Evolutionary conservation across 2,797 vertebrate genomes (phyloP).

Genomic region (Denticeps clupeoides): DNA sequence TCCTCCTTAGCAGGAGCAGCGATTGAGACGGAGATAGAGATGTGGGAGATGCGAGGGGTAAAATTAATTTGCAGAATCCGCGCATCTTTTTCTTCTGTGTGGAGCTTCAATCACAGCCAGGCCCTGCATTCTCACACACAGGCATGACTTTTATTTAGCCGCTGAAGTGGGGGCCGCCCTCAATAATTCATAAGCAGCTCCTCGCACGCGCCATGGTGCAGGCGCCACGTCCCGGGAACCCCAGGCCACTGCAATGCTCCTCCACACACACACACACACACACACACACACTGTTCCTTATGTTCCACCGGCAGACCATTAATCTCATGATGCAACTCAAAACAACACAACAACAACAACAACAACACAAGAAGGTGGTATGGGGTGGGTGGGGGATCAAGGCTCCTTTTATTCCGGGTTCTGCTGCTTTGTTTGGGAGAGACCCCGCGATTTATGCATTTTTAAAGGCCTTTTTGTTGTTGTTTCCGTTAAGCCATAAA

Average conservation of each 20-base stretch:
- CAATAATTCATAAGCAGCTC: slow-evolving; percentile 68
- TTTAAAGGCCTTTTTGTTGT: slow-evolving; percentile 36
- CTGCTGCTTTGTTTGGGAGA: slow-evolving; percentile 28
- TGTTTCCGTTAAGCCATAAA: slow-evolving; percentile 32
- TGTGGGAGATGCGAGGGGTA: slow-evolving; percentile 24
- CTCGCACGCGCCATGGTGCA: slow-evolving; percentile 54
- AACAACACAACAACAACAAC: slow-evolving; percentile 26
- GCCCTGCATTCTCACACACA: slow-evolving; percentile 1
- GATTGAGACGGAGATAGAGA: slow-evolving; percentile 10
- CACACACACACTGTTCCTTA: slow-evolving; percentile 28
- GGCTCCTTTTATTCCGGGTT: slow-evolving; percentile 7
- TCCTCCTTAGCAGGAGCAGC: slow-evolving; percentile 22
- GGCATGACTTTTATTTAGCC: slow-evolving; percentile 37
- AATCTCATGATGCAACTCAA: slow-evolving; percentile 52
- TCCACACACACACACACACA: slow-evolving; percentile 23
- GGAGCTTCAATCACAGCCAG: slow-evolving; percentile 45
- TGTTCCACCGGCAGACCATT: slow-evolving; percentile 62
- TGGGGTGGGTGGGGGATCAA: neutral
- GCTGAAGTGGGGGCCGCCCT: slow-evolving; percentile 36
- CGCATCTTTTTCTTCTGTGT: slow-evolving; percentile 19
- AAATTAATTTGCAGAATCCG: slow-evolving; percentile 39
- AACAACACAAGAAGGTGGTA: slow-evolving; percentile 12
- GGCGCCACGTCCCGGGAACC: slow-evolving; percentile 37
- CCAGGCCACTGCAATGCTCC: slow-evolving; percentile 37
- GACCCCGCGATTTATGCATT: slow-evolving; percentile 48